Evolutionary conservation across 2,888 invertebrate genomes (phyloP).

Genomic region (Oscheius myriophilus): DNA sequence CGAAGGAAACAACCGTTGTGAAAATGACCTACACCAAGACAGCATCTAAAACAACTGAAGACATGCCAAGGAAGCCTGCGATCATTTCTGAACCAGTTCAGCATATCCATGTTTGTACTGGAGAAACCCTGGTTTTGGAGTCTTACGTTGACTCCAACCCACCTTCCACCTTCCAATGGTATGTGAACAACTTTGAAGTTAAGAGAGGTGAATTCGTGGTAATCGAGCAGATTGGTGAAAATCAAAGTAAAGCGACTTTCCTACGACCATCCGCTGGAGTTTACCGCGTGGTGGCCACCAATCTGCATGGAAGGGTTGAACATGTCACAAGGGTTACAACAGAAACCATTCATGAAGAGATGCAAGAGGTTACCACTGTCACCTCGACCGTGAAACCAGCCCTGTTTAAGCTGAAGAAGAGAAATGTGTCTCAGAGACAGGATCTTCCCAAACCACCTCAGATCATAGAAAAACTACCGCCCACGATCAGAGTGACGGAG

Average conservation of each 20-base stretch:
- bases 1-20: constrained; percentile 24
- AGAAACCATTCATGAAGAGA: constrained; percentile 27
- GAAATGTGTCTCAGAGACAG: constrained; percentile 27
- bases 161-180: constrained; percentile 57
- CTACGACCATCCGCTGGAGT: constrained; percentile 67
- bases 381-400: constrained; percentile 29
- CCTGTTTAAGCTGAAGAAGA: constrained; percentile 36
- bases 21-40: constrained; percentile 18
- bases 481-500: constrained; percentile 33
- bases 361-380: constrained; percentile 28
- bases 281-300: constrained; percentile 54
- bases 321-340: constrained; percentile 41
- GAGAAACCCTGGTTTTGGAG: constrained; percentile 46
- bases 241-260: constrained; percentile 42
- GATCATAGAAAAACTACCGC: constrained; percentile 50
- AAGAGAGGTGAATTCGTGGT: constrained; percentile 35
- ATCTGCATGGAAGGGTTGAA: constrained; percentile 46
- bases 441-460: constrained; percentile 56
- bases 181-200: constrained; percentile 58
- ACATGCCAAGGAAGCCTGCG: constrained; percentile 36
- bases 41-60: constrained; percentile 26
- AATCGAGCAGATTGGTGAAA: constrained; percentile 38
- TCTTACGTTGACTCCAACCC: constrained; percentile 53
- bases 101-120: constrained; percentile 42
- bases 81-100: constrained; percentile 34